These are phyloP conservation scores for Mergus octosetaceus DNA, from an alignment of 2,797 vertebrate species.

Conservation along the genomic window DNA sequence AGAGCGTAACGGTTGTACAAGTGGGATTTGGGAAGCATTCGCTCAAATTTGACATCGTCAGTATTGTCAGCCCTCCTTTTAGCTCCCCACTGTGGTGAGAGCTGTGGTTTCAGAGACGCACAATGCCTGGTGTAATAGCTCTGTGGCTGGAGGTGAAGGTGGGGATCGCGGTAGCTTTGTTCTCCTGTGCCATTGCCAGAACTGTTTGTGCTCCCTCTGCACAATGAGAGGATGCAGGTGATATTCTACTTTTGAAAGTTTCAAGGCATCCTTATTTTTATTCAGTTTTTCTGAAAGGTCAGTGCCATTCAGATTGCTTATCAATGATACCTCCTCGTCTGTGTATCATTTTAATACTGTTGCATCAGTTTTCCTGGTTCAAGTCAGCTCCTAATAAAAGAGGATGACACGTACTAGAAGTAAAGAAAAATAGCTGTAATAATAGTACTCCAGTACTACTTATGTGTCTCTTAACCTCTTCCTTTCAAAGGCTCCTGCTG, in stretches of 20 bases:
- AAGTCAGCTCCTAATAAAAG: constrained; percentile 68
- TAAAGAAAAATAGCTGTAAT: constrained; percentile 74
- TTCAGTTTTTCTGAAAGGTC: constrained; percentile 55
- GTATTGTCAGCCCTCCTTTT: background rate
- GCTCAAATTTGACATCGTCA: constrained; percentile 14
- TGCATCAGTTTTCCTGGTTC: constrained; percentile 57
- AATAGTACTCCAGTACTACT: constrained; percentile 67
- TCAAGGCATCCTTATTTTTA: constrained; percentile 13
- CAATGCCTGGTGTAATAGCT: background rate
- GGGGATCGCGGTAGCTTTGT: background rate
- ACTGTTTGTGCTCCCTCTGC: background rate
- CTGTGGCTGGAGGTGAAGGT: background rate
- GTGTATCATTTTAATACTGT: constrained; percentile 62
- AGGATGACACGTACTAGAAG: constrained; percentile 62
- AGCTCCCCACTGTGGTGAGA: background rate
- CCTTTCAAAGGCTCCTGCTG: constrained; percentile 67
- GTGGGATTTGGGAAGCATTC: background rate
- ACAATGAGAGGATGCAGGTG: background rate
- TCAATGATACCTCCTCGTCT: constrained; percentile 43
- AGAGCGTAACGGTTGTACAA: background rate
- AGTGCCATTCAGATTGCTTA: constrained; percentile 66
- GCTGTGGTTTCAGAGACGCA: background rate
- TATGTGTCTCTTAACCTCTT: constrained; percentile 71
- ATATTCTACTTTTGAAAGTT: constrained; percentile 40
- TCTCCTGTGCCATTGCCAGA: background rate